Evolutionary conservation across 2,888 invertebrate species (phyloP), one percentile per base, ranked within the genome.

Genomic region (Hyppa rectilinea): DNA sequence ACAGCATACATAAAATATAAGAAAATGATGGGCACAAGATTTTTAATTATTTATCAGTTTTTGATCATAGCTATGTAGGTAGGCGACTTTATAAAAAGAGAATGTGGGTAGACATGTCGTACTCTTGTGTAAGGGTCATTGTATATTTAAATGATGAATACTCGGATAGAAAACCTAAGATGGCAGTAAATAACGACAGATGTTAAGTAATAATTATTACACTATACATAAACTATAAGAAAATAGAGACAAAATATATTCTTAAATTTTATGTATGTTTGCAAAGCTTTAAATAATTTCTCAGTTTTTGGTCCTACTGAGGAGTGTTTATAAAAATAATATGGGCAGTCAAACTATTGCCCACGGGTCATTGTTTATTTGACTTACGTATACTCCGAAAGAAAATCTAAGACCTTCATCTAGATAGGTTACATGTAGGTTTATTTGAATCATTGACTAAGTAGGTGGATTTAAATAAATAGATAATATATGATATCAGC

Each of bases 61-160:
- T 23, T 61, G n/a, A 47, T 56, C 31, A 49, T 4, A 31, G 81
- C 20, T 83, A 88, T 78, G 85, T 83, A 86, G 59, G 85, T 83
- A 86, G 59, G 69, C 58, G 59, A 70, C 56, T 63, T 47, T 7
- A 71, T 70, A 82, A 82, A 89, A 87, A 86, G 87, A 45, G 60
- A 29, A 81, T 88, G 94, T 93, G 89, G 93, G 92, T 74, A 80
- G 91, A 89, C 91, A 91, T 92, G 91, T 91, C 82, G 88, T 69
- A 76, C 14, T 53, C 26, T 91, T 92, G 89, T 87, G 83, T 88
- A 90, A 92, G 86, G 78, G 81, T 82, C 82, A 81, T 58, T 31
- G 38, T 34, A n/a, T 50, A 69, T 17, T 77, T 38, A 45, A 58
- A 71, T 45, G 45, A 73, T 70, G 5, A 52, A 34, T 40, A 9